Percentiles rank a stretch among this genome's conserved stretches.
Evolutionary conservation across 2,888 invertebrate genomes (phyloP).

Genomic region (Meliscaeva auricollis): DNA sequence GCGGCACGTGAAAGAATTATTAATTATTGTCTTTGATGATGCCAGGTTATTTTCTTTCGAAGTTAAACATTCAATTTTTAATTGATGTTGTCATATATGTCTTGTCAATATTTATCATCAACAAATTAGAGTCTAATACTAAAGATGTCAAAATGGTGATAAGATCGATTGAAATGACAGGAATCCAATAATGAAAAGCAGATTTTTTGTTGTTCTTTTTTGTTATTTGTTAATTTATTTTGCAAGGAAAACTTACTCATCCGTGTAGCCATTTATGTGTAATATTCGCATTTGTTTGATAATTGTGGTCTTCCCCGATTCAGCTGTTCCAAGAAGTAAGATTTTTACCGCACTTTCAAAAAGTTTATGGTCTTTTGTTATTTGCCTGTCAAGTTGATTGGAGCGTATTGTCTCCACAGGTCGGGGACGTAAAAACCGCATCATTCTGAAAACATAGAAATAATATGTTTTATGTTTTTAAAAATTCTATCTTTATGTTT

Average conservation of each 20-base stretch:
- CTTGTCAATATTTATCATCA: constrained; percentile 41
- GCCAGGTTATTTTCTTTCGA: constrained; percentile 4
- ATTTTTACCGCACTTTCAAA: constrained; percentile 86
- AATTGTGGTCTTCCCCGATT: constrained; percentile 94
- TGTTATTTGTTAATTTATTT: constrained; percentile 1
- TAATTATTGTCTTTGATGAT: constrained; percentile 15
- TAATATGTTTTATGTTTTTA: not conserved
- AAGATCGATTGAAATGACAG: constrained; percentile 19
- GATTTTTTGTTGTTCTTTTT: constrained; percentile 10
- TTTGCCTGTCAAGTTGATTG: constrained; percentile 85
- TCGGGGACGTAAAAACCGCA: constrained; percentile 81
- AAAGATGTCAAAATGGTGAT: constrained; percentile 10
- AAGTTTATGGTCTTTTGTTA: constrained; percentile 85
- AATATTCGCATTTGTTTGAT: constrained; percentile 95
- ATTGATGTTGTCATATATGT: constrained; percentile 44
- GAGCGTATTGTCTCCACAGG: constrained; percentile 84
- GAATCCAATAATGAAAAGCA: constrained; percentile 1
- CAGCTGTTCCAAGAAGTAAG: constrained; percentile 89
- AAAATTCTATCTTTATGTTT: too few relatives aligned
- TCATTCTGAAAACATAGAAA: constrained; percentile 80
- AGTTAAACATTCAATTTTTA: constrained; percentile 28
- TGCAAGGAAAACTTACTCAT: constrained; percentile 85
- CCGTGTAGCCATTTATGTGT: constrained; percentile 91
- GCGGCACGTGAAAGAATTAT: not conserved
- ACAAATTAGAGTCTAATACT: constrained; percentile 9